Base-by-base conservation (phyloP, 1,140 invertebrate genomes). In the Achroia grisella region DNA sequence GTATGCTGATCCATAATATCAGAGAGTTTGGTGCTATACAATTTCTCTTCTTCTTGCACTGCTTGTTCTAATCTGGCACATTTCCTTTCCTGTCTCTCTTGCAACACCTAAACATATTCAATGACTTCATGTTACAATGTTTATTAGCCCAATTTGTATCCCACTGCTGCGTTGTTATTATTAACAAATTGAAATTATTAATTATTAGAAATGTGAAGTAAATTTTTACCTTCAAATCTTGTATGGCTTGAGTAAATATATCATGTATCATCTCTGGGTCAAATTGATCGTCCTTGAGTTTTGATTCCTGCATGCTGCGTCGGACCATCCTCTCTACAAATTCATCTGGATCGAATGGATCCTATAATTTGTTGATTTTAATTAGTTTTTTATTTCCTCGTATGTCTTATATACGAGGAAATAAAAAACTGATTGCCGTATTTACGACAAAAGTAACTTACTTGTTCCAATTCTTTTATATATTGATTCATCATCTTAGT, bases 271-370 rank as follows among this genome's bases (percentile, higher is more conserved):
- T 89, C 65, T 91, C 89, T 0, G 94, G 92, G 78, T 94, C 92
- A 65, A 95, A 93, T 42, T 86, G 92, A 41, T 94, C 88, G 42
- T 88, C 87, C 47, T 91, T 87, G 42, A 89, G 86, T 11, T 88
- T 89, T 27, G 90, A 90, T 67, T 95, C 94, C 52, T 92, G 92
- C 58, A 96, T 94, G 29, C 96, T 95, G 68, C 96, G 90, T 93
- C 97, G 97, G 46, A 97, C 97, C 56, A 99, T 87, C 46, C 97
- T 88, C 84, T 99, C 98, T 0, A 99, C 97, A 90, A 99, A 99
- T 69, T 98, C 97, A 81, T 97, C 94, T 13, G 96, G 92, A 89
- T 98, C 95, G 86, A 98, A 99, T 0, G 97, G 96, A 73, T 98
- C 96, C 95, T 95, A 57, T 50, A 76, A 63, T 52, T 61, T 41